These are phyloP conservation scores for Latrodectus elegans DNA, from an alignment of 2,888 invertebrate species.

Conservation along the genomic window DNA sequence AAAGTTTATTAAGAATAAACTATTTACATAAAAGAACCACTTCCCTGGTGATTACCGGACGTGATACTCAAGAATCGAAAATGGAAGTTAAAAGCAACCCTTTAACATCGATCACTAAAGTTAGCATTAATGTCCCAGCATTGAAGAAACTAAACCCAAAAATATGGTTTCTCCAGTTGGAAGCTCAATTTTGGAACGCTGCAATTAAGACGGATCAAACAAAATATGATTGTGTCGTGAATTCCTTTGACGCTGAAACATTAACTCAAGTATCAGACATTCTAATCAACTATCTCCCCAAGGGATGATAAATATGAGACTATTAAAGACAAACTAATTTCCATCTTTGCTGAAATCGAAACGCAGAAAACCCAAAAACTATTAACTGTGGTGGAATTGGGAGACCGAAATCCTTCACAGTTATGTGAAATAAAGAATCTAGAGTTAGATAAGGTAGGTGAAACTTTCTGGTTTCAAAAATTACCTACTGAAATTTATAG, in stretches of 20 bases:
- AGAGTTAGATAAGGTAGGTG: background rate
- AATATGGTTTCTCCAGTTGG: background rate
- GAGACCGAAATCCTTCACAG: background rate
- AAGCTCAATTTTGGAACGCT: background rate
- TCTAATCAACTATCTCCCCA: slow-evolving; percentile 1
- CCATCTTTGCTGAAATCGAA: slow-evolving; percentile 1
- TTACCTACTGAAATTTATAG: background rate
- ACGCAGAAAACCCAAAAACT: slow-evolving; percentile 5
- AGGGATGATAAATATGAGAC: background rate
- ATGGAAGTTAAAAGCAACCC: background rate
- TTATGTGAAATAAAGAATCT: background rate
- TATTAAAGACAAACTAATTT: slow-evolving; percentile 26
- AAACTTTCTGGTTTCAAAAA: background rate
- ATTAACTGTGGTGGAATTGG: slow-evolving; percentile 6
- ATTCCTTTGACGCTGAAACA: background rate
- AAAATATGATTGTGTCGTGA: background rate
- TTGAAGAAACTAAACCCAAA: background rate
- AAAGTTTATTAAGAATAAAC: no score
- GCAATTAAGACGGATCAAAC: background rate
- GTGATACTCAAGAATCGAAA: no score
- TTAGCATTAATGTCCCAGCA: background rate
- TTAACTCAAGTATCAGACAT: slow-evolving; percentile 16
- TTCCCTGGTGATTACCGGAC: no score
- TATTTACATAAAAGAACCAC: no score
- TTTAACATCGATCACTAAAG: background rate